Evolutionary conservation across 2,113 vertebrate species (phyloP).

Genomic region (Opisthocomus hoazin): DNA sequence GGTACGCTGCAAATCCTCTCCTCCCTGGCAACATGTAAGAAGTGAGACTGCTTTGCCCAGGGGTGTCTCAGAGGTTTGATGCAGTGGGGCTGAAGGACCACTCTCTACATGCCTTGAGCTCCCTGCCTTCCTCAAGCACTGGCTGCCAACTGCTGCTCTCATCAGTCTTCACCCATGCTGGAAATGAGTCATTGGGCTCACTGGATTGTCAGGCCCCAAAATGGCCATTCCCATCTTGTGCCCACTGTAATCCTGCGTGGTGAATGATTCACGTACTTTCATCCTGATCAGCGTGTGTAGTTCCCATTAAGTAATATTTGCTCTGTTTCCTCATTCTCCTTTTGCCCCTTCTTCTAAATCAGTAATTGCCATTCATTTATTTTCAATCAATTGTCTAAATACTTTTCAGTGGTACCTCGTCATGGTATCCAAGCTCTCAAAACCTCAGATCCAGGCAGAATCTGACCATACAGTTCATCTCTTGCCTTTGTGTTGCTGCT

Average conservation of each 20-base stretch:
- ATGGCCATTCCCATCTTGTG: not conserved
- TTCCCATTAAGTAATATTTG: not conserved
- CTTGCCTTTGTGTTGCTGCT: not conserved
- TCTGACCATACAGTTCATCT: not conserved
- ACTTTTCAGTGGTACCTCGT: not conserved
- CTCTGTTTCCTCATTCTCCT: not conserved
- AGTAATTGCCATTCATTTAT: not conserved
- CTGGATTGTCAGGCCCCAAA: not conserved
- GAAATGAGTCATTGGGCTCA: not conserved
- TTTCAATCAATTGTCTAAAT: not conserved
- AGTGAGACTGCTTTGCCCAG: not conserved
- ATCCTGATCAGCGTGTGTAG: not conserved
- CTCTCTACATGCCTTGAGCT: not conserved
- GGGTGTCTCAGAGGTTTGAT: not conserved
- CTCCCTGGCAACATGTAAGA: not conserved
- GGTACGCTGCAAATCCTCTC: not conserved
- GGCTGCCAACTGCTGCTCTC: fast-evolving
- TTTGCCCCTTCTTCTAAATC: not conserved
- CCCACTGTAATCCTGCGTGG: fast-evolving
- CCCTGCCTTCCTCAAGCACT: not conserved
- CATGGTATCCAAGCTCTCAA: not conserved
- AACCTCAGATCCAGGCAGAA: not conserved
- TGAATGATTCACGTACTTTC: fast-evolving
- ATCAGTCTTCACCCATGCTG: not conserved
- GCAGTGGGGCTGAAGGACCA: not conserved